Evolutionary conservation across 2,797 vertebrate genomes (phyloP).

Genomic region (Ciconia nigra): DNA sequence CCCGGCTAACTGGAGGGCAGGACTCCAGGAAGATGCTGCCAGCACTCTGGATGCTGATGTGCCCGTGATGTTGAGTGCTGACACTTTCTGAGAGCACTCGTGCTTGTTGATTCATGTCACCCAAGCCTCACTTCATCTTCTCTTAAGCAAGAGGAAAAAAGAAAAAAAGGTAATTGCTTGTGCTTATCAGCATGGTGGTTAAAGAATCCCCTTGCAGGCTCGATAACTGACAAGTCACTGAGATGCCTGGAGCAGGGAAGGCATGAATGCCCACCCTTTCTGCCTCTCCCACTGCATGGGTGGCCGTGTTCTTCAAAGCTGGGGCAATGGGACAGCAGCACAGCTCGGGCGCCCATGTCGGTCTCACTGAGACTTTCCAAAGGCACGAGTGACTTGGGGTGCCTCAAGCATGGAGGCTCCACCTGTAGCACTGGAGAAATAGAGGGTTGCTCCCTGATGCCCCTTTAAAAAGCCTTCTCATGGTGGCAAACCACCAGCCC

Average conservation of each 20-base stretch:
- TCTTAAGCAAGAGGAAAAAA: background rate
- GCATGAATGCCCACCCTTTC: background rate
- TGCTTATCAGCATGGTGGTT: background rate
- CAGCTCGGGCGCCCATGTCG: rapidly evolving
- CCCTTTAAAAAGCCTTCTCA: background rate
- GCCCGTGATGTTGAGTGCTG: background rate
- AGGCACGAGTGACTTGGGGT: background rate
- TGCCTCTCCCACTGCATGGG: background rate
- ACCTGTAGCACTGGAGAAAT: background rate
- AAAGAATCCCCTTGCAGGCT: background rate
- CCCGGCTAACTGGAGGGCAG: background rate
- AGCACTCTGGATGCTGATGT: background rate
- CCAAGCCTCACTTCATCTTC: background rate
- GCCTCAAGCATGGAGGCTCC: background rate
- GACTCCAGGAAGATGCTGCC: background rate
- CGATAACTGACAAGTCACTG: background rate
- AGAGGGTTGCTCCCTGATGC: background rate
- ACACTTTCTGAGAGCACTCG: background rate
- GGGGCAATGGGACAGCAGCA: background rate
- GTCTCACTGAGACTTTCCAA: background rate
- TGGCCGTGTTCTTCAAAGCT: rapidly evolving
- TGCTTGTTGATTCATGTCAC: background rate
- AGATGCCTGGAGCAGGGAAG: background rate
- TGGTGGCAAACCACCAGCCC: background rate
- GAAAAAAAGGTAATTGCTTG: background rate